These are phyloP conservation scores for Perodicticus potto DNA, from an alignment of 2,797 vertebrate species.

Conservation along the genomic window DNA sequence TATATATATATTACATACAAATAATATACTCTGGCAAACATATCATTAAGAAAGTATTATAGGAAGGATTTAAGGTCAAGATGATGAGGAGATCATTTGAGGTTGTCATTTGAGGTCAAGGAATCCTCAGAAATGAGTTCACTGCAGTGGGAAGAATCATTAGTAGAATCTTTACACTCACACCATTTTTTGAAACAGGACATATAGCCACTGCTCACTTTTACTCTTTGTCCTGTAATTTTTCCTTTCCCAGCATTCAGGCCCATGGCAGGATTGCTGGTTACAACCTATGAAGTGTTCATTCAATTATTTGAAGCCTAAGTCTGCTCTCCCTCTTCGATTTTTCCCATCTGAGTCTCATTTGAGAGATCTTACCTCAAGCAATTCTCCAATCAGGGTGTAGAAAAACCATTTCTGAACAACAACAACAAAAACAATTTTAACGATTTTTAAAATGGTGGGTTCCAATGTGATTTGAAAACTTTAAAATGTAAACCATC, in stretches of 20 bases:
- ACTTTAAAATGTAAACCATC: background rate
- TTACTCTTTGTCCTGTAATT: background rate
- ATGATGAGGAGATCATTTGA: background rate
- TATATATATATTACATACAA: background rate
- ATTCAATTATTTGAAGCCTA: background rate
- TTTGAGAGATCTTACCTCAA: background rate
- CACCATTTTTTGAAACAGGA: background rate
- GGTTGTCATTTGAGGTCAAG: background rate
- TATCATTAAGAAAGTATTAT: constrained; percentile 37
- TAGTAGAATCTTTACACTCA: background rate
- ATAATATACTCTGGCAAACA: background rate
- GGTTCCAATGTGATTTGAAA: background rate
- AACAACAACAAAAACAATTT: background rate
- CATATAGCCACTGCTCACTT: background rate
- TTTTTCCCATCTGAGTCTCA: background rate
- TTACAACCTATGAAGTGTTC: background rate
- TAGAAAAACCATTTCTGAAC: constrained; percentile 29
- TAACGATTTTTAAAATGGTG: background rate
- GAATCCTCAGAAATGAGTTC: background rate
- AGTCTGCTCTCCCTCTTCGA: background rate
- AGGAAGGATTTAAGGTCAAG: background rate
- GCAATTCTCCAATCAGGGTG: background rate
- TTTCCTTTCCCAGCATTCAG: background rate
- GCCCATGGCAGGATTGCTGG: background rate
- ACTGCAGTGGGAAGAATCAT: background rate